These are phyloP conservation scores for Chrysomela aeneicollis DNA, from an alignment of 2,888 invertebrate genomes.

Conservation along the genomic window DNA sequence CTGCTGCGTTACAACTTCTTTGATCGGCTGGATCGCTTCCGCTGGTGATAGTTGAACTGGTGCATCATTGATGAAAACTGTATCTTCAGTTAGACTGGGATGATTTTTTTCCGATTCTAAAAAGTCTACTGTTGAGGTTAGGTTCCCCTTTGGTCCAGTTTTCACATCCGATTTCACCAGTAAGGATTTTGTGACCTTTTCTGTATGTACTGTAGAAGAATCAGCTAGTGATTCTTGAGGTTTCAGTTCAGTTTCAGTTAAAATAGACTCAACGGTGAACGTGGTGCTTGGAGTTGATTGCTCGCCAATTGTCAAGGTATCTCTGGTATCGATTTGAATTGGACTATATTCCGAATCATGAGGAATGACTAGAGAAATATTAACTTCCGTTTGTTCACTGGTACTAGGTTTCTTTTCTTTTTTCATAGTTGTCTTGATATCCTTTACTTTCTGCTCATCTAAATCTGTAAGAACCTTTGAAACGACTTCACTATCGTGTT, in stretches of 20 bases:
- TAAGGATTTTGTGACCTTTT: neutral
- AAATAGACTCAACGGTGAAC: slow-evolving; percentile 50
- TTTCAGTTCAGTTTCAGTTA: slow-evolving; percentile 49
- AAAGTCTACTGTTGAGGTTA: slow-evolving; percentile 40
- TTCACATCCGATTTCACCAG: slow-evolving; percentile 14
- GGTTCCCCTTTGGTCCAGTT: neutral
- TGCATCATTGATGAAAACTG: slow-evolving; percentile 44
- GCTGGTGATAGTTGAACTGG: slow-evolving; percentile 30
- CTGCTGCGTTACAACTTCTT: neutral
- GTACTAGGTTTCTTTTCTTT: slow-evolving; percentile 20
- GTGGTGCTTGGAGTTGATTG: slow-evolving; percentile 36
- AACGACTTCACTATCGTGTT: slow-evolving; percentile 41
- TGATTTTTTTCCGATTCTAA: slow-evolving; percentile 38
- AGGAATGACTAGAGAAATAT: slow-evolving; percentile 44
- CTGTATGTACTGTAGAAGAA: slow-evolving; percentile 18
- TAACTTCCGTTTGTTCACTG: slow-evolving; percentile 37
- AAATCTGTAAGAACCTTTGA: slow-evolving; percentile 52
- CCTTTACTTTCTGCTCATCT: slow-evolving; percentile 47
- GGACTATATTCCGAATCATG: slow-evolving; percentile 38
- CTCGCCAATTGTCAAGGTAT: slow-evolving; percentile 40
- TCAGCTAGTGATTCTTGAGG: slow-evolving; percentile 13
- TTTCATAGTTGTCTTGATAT: slow-evolving; percentile 36
- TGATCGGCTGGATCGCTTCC: neutral
- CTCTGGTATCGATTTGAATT: slow-evolving; percentile 46
- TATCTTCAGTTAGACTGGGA: slow-evolving; percentile 25